Conservation (phyloP, 2,888 invertebrate species). For the Scaptomyza parva region DNA sequence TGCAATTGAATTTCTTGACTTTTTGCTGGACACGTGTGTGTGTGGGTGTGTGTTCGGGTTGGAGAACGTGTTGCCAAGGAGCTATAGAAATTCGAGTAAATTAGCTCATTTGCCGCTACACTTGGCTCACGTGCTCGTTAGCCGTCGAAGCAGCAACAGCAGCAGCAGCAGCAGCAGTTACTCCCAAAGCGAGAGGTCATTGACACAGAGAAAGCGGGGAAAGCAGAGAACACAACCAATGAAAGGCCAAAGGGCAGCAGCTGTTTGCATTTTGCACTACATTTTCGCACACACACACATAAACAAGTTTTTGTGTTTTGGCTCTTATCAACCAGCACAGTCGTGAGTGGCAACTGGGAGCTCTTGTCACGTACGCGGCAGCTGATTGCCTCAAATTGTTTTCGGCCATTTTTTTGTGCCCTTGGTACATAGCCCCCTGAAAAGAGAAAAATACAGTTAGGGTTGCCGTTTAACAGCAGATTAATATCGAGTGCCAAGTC, state of each 20-base stretch:
- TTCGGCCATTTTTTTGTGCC: constrained; percentile 60
- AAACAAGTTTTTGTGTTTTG: constrained; percentile 9
- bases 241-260: constrained; percentile 50
- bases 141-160: constrained; percentile 19
- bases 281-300: constrained; percentile 22
- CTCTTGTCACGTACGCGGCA: constrained; percentile 59
- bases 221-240: constrained; percentile 8
- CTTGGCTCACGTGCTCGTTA: constrained; percentile 77
- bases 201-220: constrained; percentile 43
- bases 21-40: constrained; percentile 60
- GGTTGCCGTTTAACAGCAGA: constrained; percentile 60
- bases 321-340: constrained; percentile 41
- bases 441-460: constrained; percentile 25
- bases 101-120: constrained; percentile 82
- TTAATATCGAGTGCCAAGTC: constrained; percentile 57
- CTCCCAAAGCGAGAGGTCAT: constrained; percentile 54
- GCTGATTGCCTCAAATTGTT: constrained; percentile 79
- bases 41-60: not conserved
- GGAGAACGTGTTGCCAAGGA: constrained; percentile 22
- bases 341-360: constrained; percentile 14
- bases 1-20: constrained; percentile 78
- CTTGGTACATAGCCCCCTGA: constrained; percentile 34
- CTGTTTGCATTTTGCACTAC: constrained; percentile 70
- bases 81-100: constrained; percentile 64
- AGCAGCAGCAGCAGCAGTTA: not conserved